Percentiles rank a stretch among this genome's conserved stretches.
These are phyloP conservation scores for Champsocephalus gunnari DNA, from an alignment of 2,797 vertebrate species.

Conservation along the genomic window DNA sequence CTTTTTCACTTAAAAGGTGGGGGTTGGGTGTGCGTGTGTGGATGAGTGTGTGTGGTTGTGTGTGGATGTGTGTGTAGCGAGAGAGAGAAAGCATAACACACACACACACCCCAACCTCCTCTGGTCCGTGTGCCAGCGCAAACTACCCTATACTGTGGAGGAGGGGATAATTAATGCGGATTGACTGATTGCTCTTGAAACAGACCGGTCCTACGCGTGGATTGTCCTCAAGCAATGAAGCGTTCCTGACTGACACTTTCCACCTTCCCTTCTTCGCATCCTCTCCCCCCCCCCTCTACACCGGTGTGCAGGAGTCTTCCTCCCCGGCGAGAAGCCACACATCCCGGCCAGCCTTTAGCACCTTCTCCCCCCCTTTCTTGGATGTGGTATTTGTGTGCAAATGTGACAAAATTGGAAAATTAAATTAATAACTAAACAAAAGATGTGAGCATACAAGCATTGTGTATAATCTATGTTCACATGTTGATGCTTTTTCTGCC, in stretches of 20 bases:
- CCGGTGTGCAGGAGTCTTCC: slow-evolving; percentile 21
- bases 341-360: slow-evolving; percentile 9
- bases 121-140: slow-evolving; percentile 75
- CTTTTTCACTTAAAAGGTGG: slow-evolving; percentile 81
- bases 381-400: background rate
- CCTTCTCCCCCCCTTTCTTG: background rate
- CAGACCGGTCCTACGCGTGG: slow-evolving; percentile 86
- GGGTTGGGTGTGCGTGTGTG: slow-evolving; percentile 62
- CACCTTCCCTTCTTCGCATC: slow-evolving; percentile 74
- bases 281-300: slow-evolving; percentile 6
- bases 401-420: background rate
- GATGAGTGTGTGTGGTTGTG: background rate
- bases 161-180: slow-evolving; percentile 88
- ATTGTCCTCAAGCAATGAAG: slow-evolving; percentile 87
- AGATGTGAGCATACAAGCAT: background rate
- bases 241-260: slow-evolving; percentile 86
- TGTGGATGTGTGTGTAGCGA: background rate
- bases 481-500: background rate
- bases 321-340: slow-evolving; percentile 27
- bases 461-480: background rate
- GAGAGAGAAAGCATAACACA: slow-evolving; percentile 58
- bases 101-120: slow-evolving; percentile 36
- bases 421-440: background rate
- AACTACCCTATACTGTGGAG: slow-evolving; percentile 64
- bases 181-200: slow-evolving; percentile 93